A percentile compares a stretch with the other conserved stretches of the same genome.
Conservation (phyloP, 2,113 vertebrate species). For the Callorhinus ursinus region DNA sequence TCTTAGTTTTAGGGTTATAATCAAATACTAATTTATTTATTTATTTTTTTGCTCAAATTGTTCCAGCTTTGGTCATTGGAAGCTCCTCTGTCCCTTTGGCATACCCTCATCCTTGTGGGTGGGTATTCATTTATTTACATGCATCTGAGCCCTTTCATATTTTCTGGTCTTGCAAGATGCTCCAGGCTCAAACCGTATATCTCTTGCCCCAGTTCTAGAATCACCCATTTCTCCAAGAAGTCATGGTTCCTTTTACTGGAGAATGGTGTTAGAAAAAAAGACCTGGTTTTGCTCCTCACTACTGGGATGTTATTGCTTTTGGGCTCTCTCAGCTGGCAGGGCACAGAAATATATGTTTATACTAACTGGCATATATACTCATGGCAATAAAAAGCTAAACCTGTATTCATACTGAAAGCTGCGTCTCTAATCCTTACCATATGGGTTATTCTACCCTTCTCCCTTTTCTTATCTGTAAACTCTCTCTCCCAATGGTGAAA, state of each 20-base stretch:
- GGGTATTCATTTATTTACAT: background rate
- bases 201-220: background rate
- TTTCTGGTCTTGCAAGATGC: background rate
- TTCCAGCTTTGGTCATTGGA: background rate
- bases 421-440: background rate
- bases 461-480: background rate
- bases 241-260: background rate
- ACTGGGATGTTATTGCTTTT: background rate
- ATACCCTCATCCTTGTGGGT: background rate
- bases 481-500: background rate
- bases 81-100: background rate
- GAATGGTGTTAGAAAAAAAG: background rate
- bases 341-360: background rate
- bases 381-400: background rate
- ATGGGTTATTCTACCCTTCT: background rate
- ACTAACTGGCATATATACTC: background rate
- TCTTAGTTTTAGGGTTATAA: background rate
- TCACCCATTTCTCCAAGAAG: background rate
- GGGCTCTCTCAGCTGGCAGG: background rate
- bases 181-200: background rate
- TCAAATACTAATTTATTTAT: background rate
- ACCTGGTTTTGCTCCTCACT: background rate
- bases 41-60: background rate
- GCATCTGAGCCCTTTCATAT: background rate
- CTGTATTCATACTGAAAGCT: background rate